phyloP scores from a whole-genome alignment of 2,113 vertebrate species.

The Myotis brandtii region DNA sequence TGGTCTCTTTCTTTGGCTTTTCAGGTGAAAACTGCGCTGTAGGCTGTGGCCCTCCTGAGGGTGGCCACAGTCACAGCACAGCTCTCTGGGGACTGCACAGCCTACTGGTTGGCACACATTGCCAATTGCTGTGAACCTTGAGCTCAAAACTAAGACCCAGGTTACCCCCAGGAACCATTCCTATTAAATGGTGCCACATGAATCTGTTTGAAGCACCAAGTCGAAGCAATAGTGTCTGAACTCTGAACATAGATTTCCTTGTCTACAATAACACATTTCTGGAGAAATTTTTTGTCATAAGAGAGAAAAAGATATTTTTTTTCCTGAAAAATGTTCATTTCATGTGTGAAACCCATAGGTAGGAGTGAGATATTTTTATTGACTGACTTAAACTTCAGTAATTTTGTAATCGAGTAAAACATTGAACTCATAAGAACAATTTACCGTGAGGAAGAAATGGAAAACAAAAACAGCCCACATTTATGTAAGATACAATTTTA shows the following conservation, averaged over 20 bases:
- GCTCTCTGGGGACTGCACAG: neutral
- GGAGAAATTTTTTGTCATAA: neutral
- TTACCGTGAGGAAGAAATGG: neutral
- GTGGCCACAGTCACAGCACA: fast-evolving
- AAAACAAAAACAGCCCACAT: neutral
- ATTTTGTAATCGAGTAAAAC: slow-evolving; percentile 46
- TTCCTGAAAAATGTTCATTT: slow-evolving; percentile 33
- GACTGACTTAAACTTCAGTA: slow-evolving; percentile 18
- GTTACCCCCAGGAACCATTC: neutral
- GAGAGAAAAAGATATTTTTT: neutral
- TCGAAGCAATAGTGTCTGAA: neutral
- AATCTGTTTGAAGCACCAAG: neutral
- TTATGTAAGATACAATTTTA: neutral
- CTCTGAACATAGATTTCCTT: neutral
- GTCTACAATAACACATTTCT: neutral
- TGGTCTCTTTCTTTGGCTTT: neutral
- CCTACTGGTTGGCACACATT: neutral
- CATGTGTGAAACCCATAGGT: slow-evolving; percentile 45
- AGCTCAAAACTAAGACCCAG: neutral
- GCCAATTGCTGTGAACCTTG: neutral
- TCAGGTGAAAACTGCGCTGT: neutral
- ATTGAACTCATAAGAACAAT: slow-evolving; percentile 50
- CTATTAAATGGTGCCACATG: fast-evolving
- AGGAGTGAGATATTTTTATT: slow-evolving; percentile 55
- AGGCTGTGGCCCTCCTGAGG: fast-evolving